phyloP scores from a whole-genome alignment of 2,113 vertebrate species.

The Grammomys dolichurus region DNA sequence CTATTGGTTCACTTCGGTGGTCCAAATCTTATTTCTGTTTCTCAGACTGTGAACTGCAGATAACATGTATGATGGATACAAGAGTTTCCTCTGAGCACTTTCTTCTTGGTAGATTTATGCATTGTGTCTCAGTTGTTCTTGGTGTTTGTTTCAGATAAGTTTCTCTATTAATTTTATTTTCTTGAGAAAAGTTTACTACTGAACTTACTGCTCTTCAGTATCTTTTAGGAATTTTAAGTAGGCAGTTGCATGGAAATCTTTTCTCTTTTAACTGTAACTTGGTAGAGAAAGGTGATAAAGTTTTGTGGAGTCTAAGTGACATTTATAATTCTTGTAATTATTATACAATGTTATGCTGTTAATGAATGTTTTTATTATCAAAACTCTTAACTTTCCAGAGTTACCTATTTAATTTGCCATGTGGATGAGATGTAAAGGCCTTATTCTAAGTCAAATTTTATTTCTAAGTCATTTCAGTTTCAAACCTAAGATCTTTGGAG shows the following conservation, averaged over 20 bases:
- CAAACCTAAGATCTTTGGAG: neutral
- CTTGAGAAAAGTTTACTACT: neutral
- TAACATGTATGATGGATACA: neutral
- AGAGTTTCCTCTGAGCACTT: accelerated
- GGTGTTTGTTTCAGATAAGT: neutral
- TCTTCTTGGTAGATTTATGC: neutral
- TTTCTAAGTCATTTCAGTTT: neutral
- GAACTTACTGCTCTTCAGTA: accelerated
- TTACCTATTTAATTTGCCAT: neutral
- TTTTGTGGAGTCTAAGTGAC: neutral
- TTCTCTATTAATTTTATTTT: neutral
- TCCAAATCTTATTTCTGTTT: neutral
- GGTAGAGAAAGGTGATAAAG: neutral
- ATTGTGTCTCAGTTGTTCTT: neutral
- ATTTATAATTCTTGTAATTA: neutral
- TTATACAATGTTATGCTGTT: neutral
- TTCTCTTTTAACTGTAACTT: neutral
- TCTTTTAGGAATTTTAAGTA: neutral
- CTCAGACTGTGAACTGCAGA: neutral
- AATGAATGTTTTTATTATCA: neutral
- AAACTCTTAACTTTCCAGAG: constrained; percentile 8
- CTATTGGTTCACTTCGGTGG: neutral
- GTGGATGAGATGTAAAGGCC: neutral
- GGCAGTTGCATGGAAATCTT: neutral
- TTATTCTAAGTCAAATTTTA: constrained; percentile 42